phyloP scores from a whole-genome alignment of 2,888 invertebrate species.

The Pedicia rivosa region DNA sequence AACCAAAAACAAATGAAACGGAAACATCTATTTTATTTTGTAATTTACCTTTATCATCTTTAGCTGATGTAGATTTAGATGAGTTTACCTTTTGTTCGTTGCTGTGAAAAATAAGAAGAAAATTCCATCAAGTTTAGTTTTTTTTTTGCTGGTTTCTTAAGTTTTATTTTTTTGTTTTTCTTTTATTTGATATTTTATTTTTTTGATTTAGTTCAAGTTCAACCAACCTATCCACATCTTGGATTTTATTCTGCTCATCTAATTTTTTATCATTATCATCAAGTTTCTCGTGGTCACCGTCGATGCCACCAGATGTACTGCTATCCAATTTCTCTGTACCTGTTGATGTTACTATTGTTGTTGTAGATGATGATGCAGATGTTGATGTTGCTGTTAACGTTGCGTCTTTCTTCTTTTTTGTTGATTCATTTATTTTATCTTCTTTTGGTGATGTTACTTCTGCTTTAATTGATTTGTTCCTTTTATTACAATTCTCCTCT shows the following conservation, averaged over 20 bases:
- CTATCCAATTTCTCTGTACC: not conserved
- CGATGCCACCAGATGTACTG: not conserved
- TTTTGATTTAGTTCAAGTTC: conserved; percentile 17
- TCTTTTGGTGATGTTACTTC: no score
- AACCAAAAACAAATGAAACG: no score
- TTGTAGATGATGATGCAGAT: not conserved
- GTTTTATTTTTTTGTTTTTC: no score
- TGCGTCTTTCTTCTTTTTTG: not conserved
- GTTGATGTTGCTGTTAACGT: not conserved
- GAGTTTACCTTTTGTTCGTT: conserved; percentile 13
- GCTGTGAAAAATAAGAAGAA: conserved; percentile 12
- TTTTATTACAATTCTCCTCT: no score
- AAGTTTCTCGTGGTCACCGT: not conserved
- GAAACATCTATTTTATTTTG: no score
- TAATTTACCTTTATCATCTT: conserved; percentile 31
- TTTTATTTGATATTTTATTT: no score
- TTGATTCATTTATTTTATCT: not conserved
- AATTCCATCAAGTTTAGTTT: no score
- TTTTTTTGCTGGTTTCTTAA: not conserved
- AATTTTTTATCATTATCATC: conserved; percentile 39
- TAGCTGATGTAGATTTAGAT: conserved; percentile 13
- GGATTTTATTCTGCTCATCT: conserved; percentile 36
- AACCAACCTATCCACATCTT: conserved; percentile 38
- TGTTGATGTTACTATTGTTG: conserved; percentile 9
- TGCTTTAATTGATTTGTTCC: no score